Evolutionary conservation across 2,797 vertebrate genomes (phyloP).

Genomic region (Clarias pachynema): DNA sequence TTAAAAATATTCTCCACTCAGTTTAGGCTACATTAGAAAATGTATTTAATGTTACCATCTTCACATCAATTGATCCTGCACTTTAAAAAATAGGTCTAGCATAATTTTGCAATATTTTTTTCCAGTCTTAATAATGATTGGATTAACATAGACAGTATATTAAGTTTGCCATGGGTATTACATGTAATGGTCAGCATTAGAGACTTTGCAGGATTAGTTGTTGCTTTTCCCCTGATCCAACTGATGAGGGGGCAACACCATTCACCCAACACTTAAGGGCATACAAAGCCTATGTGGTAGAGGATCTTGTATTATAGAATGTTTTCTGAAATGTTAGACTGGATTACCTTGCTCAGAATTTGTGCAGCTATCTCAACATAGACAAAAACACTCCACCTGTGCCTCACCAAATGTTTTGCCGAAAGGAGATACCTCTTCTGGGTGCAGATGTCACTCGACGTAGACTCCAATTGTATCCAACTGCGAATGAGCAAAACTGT

Average conservation of each 20-base stretch:
- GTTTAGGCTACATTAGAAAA: background rate
- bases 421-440: background rate
- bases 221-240: conserved; percentile 1
- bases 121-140: conserved; percentile 64
- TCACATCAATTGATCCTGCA: background rate
- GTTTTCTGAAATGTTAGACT: background rate
- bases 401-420: background rate
- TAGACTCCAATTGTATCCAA: background rate
- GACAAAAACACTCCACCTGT: background rate
- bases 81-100: background rate
- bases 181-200: conserved; percentile 37
- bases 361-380: background rate
- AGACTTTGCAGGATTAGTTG: conserved; percentile 33
- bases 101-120: conserved; percentile 45
- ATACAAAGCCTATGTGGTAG: background rate
- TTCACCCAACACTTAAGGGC: background rate
- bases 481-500: background rate
- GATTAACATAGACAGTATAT: conserved; percentile 44
- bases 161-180: background rate
- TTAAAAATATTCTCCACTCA: background rate
- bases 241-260: background rate
- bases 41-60: background rate
- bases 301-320: background rate
- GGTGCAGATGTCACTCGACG: background rate
- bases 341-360: background rate